These are phyloP conservation scores for Stegophylla sp. DNA, from an alignment of 2,888 invertebrate species.

Conservation along the genomic window DNA sequence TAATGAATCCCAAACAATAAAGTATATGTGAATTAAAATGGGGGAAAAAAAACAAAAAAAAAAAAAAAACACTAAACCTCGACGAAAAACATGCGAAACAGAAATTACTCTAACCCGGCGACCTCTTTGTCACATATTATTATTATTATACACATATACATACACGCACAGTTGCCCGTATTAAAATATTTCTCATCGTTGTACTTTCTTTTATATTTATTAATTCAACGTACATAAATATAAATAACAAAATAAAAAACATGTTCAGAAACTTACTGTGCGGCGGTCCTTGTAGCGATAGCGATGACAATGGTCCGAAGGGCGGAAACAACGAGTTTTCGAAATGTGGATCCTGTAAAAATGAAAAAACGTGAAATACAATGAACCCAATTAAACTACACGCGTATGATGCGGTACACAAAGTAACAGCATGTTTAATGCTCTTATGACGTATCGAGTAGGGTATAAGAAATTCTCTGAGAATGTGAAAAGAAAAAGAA, in stretches of 20 bases:
- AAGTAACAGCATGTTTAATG: neutral
- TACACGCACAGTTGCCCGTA: neutral
- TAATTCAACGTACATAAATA: neutral
- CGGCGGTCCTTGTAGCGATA: constrained; percentile 80
- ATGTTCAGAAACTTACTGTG: constrained; percentile 68
- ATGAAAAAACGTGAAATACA: constrained; percentile 14
- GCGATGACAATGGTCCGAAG: constrained; percentile 72
- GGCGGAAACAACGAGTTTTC: constrained; percentile 68
- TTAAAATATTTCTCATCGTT: neutral
- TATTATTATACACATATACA: no score
- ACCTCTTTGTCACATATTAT: neutral
- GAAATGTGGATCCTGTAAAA: constrained; percentile 65
- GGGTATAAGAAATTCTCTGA: no score
- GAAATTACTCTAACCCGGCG: neutral
- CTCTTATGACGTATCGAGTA: neutral
- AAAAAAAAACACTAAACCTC: neutral
- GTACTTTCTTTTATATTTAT: constrained; percentile 30
- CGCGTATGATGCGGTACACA: neutral
- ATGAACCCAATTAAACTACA: neutral
- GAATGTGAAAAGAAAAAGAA: no score
- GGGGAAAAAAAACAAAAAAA: neutral
- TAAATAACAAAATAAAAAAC: neutral
- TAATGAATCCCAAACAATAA: constrained; percentile 43
- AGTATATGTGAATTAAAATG: neutral
- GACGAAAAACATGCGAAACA: neutral